Evolutionary conservation across 1,140 invertebrate genomes (phyloP).

Genomic region (Drosophila elegans): DNA sequence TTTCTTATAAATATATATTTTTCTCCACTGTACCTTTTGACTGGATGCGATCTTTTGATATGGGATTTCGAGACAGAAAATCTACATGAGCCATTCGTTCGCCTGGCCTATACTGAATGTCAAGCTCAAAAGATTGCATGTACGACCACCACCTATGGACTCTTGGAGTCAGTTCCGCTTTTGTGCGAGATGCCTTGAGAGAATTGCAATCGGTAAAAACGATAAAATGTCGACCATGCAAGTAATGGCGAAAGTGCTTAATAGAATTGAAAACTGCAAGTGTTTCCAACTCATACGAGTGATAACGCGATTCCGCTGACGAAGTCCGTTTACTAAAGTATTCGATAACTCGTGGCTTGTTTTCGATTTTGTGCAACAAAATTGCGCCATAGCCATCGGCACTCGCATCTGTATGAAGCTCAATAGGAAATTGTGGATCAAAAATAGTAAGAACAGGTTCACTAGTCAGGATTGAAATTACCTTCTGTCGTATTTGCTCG

Average conservation of each 20-base stretch:
- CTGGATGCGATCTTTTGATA: no score
- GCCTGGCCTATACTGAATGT: not conserved
- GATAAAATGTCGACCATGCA: not conserved
- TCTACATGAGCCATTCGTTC: not conserved
- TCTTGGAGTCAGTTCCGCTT: not conserved
- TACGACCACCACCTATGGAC: not conserved
- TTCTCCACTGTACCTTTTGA: no score
- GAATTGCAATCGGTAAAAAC: not conserved
- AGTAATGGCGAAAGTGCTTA: slow-evolving; percentile 5
- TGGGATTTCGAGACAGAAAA: not conserved
- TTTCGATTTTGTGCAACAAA: not conserved
- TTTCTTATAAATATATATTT: no score
- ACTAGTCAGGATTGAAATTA: not conserved
- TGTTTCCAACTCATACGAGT: not conserved
- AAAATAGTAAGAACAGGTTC: not conserved
- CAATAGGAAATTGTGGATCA: not conserved
- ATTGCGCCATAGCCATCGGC: slow-evolving; percentile 4
- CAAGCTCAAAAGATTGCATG: slow-evolving; percentile 5
- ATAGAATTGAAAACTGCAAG: not conserved
- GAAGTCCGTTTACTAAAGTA: not conserved
- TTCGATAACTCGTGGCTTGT: not conserved
- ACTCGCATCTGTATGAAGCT: not conserved
- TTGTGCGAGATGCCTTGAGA: no score
- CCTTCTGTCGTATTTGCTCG: slow-evolving; percentile 1
- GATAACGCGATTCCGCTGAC: not conserved